phyloP scores from a whole-genome alignment of 2,797 vertebrate species.

The Dermochelys coriacea region DNA sequence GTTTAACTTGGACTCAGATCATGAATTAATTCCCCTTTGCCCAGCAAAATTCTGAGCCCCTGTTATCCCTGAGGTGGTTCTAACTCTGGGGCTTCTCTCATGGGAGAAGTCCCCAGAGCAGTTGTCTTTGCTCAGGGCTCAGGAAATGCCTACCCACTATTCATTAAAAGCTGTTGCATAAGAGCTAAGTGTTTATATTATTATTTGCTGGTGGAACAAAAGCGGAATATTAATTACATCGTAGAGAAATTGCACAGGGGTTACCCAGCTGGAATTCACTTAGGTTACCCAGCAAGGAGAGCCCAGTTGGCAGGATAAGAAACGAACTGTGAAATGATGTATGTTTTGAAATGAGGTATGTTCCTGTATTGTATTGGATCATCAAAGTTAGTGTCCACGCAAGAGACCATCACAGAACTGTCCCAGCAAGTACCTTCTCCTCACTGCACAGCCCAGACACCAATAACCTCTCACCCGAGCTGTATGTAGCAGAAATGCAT shows the following conservation, averaged over 20 bases:
- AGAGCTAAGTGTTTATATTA: neutral
- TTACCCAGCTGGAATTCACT: slow-evolving; percentile 25
- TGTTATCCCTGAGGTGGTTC: slow-evolving; percentile 26
- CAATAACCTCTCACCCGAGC: neutral
- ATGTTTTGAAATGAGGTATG: slow-evolving; percentile 43
- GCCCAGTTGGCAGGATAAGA: neutral
- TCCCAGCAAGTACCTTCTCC: slow-evolving; percentile 20
- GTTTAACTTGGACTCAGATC: neutral
- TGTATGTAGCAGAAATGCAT: slow-evolving; percentile 44
- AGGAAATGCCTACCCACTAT: slow-evolving; percentile 10
- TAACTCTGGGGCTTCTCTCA: slow-evolving; percentile 21
- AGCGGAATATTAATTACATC: neutral
- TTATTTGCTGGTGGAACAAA: neutral
- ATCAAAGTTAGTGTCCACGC: slow-evolving; percentile 56
- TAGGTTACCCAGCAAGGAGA: slow-evolving; percentile 1
- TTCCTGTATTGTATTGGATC: slow-evolving; percentile 58
- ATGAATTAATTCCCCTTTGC: slow-evolving; percentile 16
- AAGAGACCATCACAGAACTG: slow-evolving; percentile 87
- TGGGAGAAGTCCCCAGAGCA: neutral
- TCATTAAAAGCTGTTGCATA: neutral
- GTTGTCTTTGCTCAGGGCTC: slow-evolving; percentile 5
- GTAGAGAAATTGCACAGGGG: slow-evolving; percentile 24
- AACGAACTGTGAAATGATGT: slow-evolving; percentile 35
- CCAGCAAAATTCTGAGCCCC: neutral
- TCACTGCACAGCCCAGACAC: slow-evolving; percentile 53